Conservation (phyloP, 2,888 invertebrate genomes). For the Pteria penguin region DNA sequence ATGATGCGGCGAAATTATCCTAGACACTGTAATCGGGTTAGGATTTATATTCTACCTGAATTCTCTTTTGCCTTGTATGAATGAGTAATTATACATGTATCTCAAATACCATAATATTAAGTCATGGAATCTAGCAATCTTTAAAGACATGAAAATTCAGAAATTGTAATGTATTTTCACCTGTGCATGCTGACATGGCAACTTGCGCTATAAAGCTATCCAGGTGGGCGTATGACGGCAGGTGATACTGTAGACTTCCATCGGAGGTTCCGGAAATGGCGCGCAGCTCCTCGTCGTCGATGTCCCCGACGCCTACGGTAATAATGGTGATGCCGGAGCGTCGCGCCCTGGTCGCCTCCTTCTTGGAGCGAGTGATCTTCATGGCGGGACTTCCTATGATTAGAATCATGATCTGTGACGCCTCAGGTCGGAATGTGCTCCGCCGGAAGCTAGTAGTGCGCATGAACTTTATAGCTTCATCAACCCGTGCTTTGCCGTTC, state of each 20-base stretch:
- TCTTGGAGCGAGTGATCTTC: constrained; percentile 58
- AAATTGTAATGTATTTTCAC: too few relatives aligned
- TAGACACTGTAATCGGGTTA: too few relatives aligned
- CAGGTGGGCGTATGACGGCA: constrained; percentile 63
- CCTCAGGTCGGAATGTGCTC: constrained; percentile 54
- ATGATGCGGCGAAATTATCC: too few relatives aligned
- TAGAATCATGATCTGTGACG: constrained; percentile 68
- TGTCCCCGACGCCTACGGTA: constrained; percentile 67
- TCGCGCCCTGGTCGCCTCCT: constrained; percentile 63
- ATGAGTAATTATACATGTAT: background rate
- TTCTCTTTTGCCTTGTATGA: too few relatives aligned
- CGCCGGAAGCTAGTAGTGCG: constrained; percentile 67
- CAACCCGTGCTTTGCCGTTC: constrained; percentile 56
- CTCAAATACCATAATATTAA: background rate
- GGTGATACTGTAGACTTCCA: constrained; percentile 52
- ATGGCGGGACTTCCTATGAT: constrained; percentile 66
- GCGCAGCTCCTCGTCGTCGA: constrained; percentile 61
- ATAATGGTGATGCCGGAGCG: constrained; percentile 68
- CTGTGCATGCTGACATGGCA: constrained; percentile 66
- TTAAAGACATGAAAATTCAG: background rate
- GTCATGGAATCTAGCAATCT: background rate
- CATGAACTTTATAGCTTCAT: constrained; percentile 61
- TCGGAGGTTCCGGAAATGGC: constrained; percentile 55
- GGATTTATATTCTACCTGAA: too few relatives aligned
- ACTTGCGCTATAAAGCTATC: constrained; percentile 62